Base-by-base conservation (phyloP, 2,888 invertebrate genomes). In the Amblyjoppa proteus region DNA sequence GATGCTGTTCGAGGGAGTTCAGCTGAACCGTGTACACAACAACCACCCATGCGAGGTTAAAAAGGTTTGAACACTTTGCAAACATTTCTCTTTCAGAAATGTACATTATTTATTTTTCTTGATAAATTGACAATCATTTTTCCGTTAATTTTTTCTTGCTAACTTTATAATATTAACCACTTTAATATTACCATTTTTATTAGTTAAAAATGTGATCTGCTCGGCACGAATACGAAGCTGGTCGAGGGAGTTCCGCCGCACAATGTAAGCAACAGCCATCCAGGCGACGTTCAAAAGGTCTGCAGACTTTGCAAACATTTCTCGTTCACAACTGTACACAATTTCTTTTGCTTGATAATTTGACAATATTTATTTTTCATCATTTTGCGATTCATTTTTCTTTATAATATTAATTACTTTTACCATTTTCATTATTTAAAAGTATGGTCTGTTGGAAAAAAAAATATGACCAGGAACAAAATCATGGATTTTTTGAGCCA, bases 191-290 rank as follows among this genome's bases (percentile, higher is more conserved):
- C 41, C 11, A 41, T 11, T 11, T 11, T 41, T 41, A 11, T 41
- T 41, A 11, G 2, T 11, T 41, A 41, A 41, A 7, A 41, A 11
- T 41, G 0, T 11, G 41, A 11, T 41, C 41, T 41, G 2, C 5
- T 34, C 34, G 34, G 49, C 56, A 70, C 41, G 53, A 84, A 64
- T 16, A 64, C 61, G 9, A 28, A 11, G 28, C 58, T 58, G 11
- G 9, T 58, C 3, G 28, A 28, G 16, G 28, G 9, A 58, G 41
- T 58, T 58, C 49, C 16, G 58, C 20, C 20, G 20, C 53, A 20
- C 53, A 6, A 53, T 69, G 34, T 58, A 49, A 31, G 68, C 56
- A 66, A 13, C 28, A n/a, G 20, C 7, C 20, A 5, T 6, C 4
- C 34, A 34, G 34, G 34, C 34, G 6, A 34, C 3, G 34, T 34